Base-by-base conservation (phyloP, 1,140 invertebrate species). In the Euura saliciscinereae region DNA sequence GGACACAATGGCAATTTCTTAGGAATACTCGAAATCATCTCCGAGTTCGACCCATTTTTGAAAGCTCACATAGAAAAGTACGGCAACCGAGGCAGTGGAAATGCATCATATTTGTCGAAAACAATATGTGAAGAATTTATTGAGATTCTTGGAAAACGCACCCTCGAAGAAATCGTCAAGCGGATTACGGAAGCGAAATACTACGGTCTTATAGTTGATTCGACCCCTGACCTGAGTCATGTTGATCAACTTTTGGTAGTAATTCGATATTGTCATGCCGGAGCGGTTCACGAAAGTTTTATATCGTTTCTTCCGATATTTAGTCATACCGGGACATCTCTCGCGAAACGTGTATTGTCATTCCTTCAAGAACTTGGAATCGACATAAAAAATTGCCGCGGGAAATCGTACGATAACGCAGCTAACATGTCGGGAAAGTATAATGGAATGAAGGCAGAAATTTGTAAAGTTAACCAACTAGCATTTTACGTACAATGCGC, bases 361-460 rank as follows among this genome's bases (percentile, higher is more conserved):
- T 66, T 71, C 6, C 46, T 74, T 44, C 43, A 68, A 28, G 45
- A 76, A 6, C 66, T 69, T 43, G 70, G 11, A n/a, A 77, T 80
- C 51, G 68, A 78, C 45, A 78, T 78, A 45, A 46, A 71, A 69
- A 69, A 80, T 77, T 83, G 76, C 70, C 66, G 77, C 59, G 77
- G 79, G 11, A 78, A 83, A 72, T 75, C 73, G 2, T 83, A 83
- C 67, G 81, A 83, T 68, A 83, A 83, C 74, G 79, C 77, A 4
- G 68, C 13, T 42, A 80, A 83, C 71, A 83, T 83, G 81, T 73
- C 76, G 8, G 78, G 79, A 6, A 69, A 66, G 6, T 83, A 81
- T 68, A 72, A 13, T 2, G 79, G 79, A 8, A 28, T 82, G 1
- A 78, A 79, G 67, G 75, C 76, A 66, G 43, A 72, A 42, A 72